Evolutionary conservation across 2,888 invertebrate genomes (phyloP), one percentile per base, ranked within the genome.

Genomic region (Pardosa pseudoannulata): DNA sequence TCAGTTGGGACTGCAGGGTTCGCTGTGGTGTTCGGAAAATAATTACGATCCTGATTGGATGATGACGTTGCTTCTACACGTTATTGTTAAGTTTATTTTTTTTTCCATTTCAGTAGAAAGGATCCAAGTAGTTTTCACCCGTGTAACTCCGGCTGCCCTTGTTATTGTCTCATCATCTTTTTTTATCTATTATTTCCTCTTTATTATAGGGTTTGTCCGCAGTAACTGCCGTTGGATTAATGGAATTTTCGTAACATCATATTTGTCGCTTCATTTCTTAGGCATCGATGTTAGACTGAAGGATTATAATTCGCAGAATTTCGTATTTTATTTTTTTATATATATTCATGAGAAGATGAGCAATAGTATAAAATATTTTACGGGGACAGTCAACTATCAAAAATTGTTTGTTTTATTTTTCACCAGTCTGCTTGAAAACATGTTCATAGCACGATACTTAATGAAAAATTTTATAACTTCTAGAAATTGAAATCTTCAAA

Each of bases 21-120:
- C 16, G 23, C 13, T 56, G 56, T 56, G 56, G 56, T 16, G 56
- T 56, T 56, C 56, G 23, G 56, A 56, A 56, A 56, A 56, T 56
- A 56, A 56, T 56, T 56, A 56, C 11, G 56, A 11, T 46, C 56
- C 23, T 56, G 56, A 56, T 56, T 56, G 23, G 19, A 56, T 56
- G 56, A 23, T 23, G 56, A 16, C 23, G 23, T 23, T 23, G n/a
- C n/a, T n/a, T n/a, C n/a, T n/a, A n/a, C n/a, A n/a, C n/a, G 16
- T 46, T 11, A 11, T 46, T 16, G 16, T 46, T 36, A 36, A 7
- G 5, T 36, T 36, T 36, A 5, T 46, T 16, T 46, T 46, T 16
- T 56, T 56, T 56, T 56, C 16, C 23, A 56, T 36, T 36, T 9
- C n/a, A 11, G 9, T 2, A 19, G 23, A 23, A 56, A 56, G 23